phyloP scores from a whole-genome alignment of 1,140 invertebrate genomes.

The Drosophila pandora region DNA sequence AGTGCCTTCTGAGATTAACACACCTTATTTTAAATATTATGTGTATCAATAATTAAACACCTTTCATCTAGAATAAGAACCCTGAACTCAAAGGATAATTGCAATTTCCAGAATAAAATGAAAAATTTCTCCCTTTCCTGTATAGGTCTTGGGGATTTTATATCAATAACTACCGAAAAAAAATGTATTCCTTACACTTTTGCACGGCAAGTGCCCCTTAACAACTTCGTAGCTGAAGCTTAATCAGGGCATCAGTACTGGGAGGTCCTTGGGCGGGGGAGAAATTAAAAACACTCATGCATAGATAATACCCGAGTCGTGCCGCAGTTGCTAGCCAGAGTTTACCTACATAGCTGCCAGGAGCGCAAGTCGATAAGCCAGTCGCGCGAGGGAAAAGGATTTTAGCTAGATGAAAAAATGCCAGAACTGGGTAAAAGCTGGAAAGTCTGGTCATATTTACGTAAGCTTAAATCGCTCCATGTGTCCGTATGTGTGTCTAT shows the following conservation, averaged over 20 bases:
- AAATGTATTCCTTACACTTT: neutral
- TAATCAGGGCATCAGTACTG: conserved; percentile 26
- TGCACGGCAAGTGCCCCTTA: conserved; percentile 19
- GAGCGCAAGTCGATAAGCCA: conserved; percentile 58
- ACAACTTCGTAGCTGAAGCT: conserved; percentile 25
- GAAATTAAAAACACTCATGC: conserved; percentile 67
- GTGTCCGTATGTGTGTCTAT: conserved; percentile 1
- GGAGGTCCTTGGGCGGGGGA: conserved; percentile 13
- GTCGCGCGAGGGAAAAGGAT: conserved; percentile 28
- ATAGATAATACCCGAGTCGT: conserved; percentile 57
- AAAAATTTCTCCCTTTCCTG: neutral
- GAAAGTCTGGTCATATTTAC: conserved; percentile 50
- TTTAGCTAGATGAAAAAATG: conserved; percentile 33
- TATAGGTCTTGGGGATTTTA: neutral
- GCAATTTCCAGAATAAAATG: neutral
- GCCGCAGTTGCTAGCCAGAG: conserved; percentile 11
- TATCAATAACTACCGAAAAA: conserved; percentile 16
- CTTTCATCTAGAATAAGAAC: neutral
- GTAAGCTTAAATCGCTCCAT: conserved; percentile 55
- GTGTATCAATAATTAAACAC: neutral
- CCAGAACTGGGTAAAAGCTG: conserved; percentile 11
- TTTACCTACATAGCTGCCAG: conserved; percentile 36
- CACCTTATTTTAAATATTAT: too few relatives aligned
- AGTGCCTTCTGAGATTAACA: too few relatives aligned
- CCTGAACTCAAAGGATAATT: neutral